Evolutionary conservation across 2,797 vertebrate species (phyloP).

Genomic region (Rhadinocentrus ornatus): DNA sequence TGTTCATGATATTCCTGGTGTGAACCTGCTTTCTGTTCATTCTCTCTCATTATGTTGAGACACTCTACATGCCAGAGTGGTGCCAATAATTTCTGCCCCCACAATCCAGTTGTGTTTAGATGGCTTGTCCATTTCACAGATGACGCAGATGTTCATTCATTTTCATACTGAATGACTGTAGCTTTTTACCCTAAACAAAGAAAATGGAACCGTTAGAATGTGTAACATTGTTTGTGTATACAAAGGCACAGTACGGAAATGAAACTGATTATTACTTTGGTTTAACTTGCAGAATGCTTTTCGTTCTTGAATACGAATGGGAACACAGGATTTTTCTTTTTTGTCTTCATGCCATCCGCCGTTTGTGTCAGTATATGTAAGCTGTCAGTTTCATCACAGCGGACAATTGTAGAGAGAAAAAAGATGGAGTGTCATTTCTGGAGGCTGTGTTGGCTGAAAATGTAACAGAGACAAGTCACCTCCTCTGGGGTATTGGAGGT

Average conservation of each 20-base stretch:
- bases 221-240: constrained; percentile 17
- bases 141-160: constrained; percentile 23
- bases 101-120: constrained; percentile 26
- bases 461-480: constrained; percentile 61
- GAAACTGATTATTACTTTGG: constrained; percentile 23
- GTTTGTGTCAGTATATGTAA: constrained; percentile 44
- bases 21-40: constrained; percentile 24
- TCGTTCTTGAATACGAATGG: constrained; percentile 3
- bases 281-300: constrained; percentile 24
- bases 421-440: constrained; percentile 51
- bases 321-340: constrained; percentile 2
- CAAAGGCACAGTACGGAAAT: constrained; percentile 16
- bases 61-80: constrained; percentile 24
- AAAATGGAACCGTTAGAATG: constrained; percentile 2
- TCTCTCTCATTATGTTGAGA: constrained; percentile 44
- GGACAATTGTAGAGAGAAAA: neutral
- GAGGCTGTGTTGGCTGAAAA: constrained; percentile 58
- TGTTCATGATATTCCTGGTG: constrained; percentile 4
- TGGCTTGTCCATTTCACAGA: constrained; percentile 15
- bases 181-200: constrained; percentile 26
- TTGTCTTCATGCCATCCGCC: constrained; percentile 3
- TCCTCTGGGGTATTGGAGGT: constrained; percentile 50
- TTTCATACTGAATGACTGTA: constrained; percentile 19
- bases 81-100: constrained; percentile 12
- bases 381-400: constrained; percentile 39